These are phyloP conservation scores for Neodiprion virginianus DNA, from an alignment of 1,140 invertebrate species.

Conservation along the genomic window DNA sequence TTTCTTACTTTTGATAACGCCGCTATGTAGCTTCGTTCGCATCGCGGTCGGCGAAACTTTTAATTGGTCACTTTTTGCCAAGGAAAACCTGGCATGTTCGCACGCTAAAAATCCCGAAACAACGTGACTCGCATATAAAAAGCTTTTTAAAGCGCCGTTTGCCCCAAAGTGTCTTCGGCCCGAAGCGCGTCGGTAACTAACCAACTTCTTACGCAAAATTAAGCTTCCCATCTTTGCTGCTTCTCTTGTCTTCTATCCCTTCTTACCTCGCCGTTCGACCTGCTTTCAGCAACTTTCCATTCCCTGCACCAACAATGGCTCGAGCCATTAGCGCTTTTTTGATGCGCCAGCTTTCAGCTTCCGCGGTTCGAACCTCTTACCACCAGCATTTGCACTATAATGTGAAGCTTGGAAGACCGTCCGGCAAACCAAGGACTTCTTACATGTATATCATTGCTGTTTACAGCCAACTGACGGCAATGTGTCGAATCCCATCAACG, in stretches of 20 bases:
- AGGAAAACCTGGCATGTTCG: not conserved
- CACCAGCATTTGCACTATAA: no score
- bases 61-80: conserved; percentile 3
- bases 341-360: not conserved
- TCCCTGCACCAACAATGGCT: not conserved
- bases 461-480: no score
- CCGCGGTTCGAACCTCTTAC: no score
- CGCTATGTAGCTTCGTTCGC: not conserved
- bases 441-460: no score
- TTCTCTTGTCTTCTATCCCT: not conserved
- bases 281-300: not conserved
- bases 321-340: not conserved
- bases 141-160: not conserved
- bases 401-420: no score
- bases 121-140: conserved; percentile 1
- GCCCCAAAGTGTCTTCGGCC: not conserved
- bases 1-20: not conserved
- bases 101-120: conserved; percentile 1
- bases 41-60: not conserved
- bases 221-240: not conserved
- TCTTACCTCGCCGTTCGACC: not conserved
- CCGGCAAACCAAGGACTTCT: no score
- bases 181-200: not conserved
- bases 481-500: no score
- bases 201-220: conserved; percentile 5